A percentile compares a stretch with the other conserved stretches of the same genome.
Evolutionary conservation across 2,113 vertebrate genomes (phyloP).

Genomic region (Trinectes maculatus): DNA sequence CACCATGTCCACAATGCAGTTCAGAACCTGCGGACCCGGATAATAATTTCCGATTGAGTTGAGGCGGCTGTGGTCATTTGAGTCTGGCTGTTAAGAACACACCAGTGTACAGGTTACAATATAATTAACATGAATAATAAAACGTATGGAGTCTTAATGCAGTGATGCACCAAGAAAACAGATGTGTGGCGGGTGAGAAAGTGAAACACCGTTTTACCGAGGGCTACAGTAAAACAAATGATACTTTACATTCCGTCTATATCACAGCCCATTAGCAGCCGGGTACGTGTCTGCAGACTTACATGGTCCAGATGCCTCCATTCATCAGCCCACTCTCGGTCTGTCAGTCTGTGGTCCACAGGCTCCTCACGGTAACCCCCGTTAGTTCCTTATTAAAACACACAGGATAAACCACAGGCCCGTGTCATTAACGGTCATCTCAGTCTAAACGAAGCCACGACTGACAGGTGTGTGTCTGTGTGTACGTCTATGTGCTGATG

Average conservation of each 20-base stretch:
- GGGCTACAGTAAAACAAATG: conserved; percentile 31
- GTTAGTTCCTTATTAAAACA: conserved; percentile 86
- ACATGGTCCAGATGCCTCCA: conserved; percentile 99
- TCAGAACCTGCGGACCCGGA: conserved; percentile 85
- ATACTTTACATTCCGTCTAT: conserved; percentile 35
- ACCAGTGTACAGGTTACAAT: too few species aligned
- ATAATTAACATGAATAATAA: too few species aligned
- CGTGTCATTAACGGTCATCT: conserved; percentile 53
- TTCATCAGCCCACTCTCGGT: conserved; percentile 98
- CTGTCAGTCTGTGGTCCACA: conserved; percentile 96
- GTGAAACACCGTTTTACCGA: not conserved
- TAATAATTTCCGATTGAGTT: not conserved
- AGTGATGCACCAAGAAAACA: too few species aligned
- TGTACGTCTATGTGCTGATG: too few species aligned
- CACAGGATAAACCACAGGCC: conserved; percentile 58
- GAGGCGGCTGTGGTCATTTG: too few species aligned
- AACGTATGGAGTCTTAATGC: too few species aligned
- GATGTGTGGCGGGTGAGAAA: not conserved
- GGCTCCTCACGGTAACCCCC: conserved; percentile 96
- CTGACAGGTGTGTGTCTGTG: conserved; percentile 11
- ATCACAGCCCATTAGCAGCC: conserved; percentile 45
- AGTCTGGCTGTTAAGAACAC: too few species aligned
- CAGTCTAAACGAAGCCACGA: conserved; percentile 33
- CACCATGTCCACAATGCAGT: conserved; percentile 99
- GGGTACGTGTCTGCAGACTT: conserved; percentile 72